Evolutionary conservation across 2,797 vertebrate species (phyloP), one percentile per base, ranked within the genome.

Genomic region (Falco naumanni): DNA sequence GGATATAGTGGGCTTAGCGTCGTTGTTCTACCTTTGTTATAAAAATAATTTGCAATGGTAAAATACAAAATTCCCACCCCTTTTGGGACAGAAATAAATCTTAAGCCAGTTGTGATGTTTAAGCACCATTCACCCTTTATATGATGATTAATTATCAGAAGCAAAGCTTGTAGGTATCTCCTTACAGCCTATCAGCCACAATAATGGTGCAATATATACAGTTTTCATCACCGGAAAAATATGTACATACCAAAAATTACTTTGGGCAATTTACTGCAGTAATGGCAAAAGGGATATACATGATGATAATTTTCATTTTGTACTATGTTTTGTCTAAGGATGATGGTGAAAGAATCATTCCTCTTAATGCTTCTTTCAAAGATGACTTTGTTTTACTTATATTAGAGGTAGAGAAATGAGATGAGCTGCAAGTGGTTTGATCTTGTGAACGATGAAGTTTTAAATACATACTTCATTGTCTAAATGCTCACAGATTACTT

Each of bases 401-500:
- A 84, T 97, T 94, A 91, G 68, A 78, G 66, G 33, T 3, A 75
- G 87, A 90, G 81, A 92, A 93, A 92, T 59, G 20, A 79, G 41
- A 91, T 87, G 84, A 92, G 65, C 59, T 81, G 54, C 19, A 5
- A 87, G 60, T 68, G 43, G 48, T 71, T 75, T 64, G 48, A 80
- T 83, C 65, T 59, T 78, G 10, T 85, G 78, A 89, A 86, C 90
- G 94, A 91, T 84, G 33, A 91, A 89, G 78, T 93, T 92, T 85
- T 81, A 91, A 93, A 90, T 81, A 41, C 65, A 56, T 87, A 65
- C 50, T 89, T 91, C 69, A 70, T 80, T 96, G 94, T 91, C 85
- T 96, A 89, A 96, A 93, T 83, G 89, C 45, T 91, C 92, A 85
- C 68, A 93, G 93, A 80, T 96, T 2, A 84, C 75, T 92, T 94